phyloP scores from a whole-genome alignment of 2,888 invertebrate species.

The Morpho deidamia region DNA sequence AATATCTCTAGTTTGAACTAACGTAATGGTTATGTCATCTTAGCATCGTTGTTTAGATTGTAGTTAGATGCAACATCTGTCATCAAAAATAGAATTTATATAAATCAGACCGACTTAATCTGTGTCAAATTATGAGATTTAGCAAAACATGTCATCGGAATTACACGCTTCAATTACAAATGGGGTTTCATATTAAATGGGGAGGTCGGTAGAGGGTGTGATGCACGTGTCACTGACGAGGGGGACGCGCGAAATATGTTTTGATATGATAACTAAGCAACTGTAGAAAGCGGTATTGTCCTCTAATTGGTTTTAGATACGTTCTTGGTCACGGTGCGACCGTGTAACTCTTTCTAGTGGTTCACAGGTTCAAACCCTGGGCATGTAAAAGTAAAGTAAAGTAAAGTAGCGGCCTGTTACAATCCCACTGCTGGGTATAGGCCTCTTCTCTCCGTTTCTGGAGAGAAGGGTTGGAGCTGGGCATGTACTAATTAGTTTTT shows the following conservation, averaged over 20 bases:
- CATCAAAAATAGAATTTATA: not conserved
- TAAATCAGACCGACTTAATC: conserved; percentile 32
- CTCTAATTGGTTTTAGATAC: conserved; percentile 42
- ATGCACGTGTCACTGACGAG: conserved; percentile 45
- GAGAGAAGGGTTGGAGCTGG: too few species aligned
- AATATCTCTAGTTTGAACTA: too few species aligned
- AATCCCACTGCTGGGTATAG: too few species aligned
- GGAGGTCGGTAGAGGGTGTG: conserved; percentile 29
- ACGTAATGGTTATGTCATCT: too few species aligned
- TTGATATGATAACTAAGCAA: conserved; percentile 60
- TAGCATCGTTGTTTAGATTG: not conserved
- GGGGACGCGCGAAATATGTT: conserved; percentile 57
- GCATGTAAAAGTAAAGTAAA: too few species aligned
- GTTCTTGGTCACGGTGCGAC: not conserved
- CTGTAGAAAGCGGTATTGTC: conserved; percentile 37
- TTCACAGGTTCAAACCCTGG: too few species aligned
- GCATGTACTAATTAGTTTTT: too few species aligned
- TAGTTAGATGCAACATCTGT: not conserved
- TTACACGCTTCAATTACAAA: conserved; percentile 71
- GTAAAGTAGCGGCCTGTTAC: too few species aligned
- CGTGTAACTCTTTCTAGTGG: not conserved
- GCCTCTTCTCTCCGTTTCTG: too few species aligned
- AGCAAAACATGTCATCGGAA: conserved; percentile 69
- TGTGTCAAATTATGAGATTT: conserved; percentile 70
- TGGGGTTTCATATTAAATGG: conserved; percentile 43